A percentile compares a stretch with the other conserved stretches of the same genome.
Conservation (phyloP, 2,888 invertebrate species). For the Amphipyra tragopoginis region DNA sequence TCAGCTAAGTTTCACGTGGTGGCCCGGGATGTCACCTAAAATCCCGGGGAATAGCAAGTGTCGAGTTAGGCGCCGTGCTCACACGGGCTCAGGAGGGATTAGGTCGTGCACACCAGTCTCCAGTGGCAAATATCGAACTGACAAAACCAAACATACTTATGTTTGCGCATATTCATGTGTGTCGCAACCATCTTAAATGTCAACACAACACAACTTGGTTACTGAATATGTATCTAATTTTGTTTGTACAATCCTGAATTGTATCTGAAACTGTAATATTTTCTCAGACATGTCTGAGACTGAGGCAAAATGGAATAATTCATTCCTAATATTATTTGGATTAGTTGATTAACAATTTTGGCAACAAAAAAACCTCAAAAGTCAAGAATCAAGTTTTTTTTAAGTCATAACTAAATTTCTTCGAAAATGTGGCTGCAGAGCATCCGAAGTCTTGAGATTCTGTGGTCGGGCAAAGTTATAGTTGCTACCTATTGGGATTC, state of each 20-base stretch:
- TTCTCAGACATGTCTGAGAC: too few relatives aligned
- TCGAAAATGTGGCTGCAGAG: too few relatives aligned
- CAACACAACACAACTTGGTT: slow-evolving; percentile 3
- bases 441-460: too few relatives aligned
- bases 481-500: too few relatives aligned
- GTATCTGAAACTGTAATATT: too few relatives aligned
- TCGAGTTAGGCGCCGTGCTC: slow-evolving; percentile 63
- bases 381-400: too few relatives aligned
- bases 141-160: slow-evolving; percentile 53
- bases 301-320: too few relatives aligned
- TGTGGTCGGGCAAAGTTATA: too few relatives aligned
- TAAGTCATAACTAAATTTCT: too few relatives aligned
- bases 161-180: slow-evolving; percentile 45
- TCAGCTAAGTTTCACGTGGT: slow-evolving; percentile 27
- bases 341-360: too few relatives aligned
- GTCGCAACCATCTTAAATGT: slow-evolving; percentile 18
- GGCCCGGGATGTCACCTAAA: slow-evolving; percentile 51
- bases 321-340: too few relatives aligned
- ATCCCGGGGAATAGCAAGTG: slow-evolving; percentile 55
- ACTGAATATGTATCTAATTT: slow-evolving; percentile 1
- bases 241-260: neutral
- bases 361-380: too few relatives aligned
- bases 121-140: slow-evolving; percentile 53
- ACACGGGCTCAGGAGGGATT: slow-evolving; percentile 65
- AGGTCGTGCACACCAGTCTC: slow-evolving; percentile 55